phyloP scores from a whole-genome alignment of 2,888 invertebrate genomes.

The Pollenia griseotomentosa region DNA sequence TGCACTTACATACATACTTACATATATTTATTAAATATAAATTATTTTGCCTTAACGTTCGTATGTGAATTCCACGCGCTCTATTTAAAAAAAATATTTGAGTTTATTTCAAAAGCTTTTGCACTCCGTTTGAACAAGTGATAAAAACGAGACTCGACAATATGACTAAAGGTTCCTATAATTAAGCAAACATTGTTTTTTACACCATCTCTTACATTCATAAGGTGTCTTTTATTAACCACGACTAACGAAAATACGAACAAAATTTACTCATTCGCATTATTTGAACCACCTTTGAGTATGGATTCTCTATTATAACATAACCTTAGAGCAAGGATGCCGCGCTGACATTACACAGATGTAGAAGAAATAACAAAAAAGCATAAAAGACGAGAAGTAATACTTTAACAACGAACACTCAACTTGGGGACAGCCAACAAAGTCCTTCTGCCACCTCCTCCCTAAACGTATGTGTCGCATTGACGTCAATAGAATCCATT shows the following conservation, averaged over 20 bases:
- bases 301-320: constrained; percentile 13
- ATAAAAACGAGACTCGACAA: neutral
- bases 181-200: neutral
- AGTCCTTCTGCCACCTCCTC: neutral
- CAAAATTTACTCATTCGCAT: neutral
- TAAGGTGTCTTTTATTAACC: neutral
- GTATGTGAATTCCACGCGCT: constrained; percentile 4
- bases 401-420: neutral
- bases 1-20: too few species aligned
- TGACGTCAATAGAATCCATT: constrained; percentile 59
- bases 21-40: too few species aligned
- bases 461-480: neutral
- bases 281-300: constrained; percentile 25
- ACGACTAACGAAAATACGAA: neutral
- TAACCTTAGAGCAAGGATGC: constrained; percentile 44
- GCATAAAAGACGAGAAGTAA: constrained; percentile 19
- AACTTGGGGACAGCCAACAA: constrained; percentile 8
- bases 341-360: constrained; percentile 12
- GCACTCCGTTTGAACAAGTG: neutral
- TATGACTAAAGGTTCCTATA: constrained; percentile 7
- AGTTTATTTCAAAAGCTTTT: neutral
- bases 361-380: constrained; percentile 11
- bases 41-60: too few species aligned
- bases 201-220: neutral
- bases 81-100: neutral